Conservation (phyloP, 2,113 vertebrate species). For the Panthera leo region DNA sequence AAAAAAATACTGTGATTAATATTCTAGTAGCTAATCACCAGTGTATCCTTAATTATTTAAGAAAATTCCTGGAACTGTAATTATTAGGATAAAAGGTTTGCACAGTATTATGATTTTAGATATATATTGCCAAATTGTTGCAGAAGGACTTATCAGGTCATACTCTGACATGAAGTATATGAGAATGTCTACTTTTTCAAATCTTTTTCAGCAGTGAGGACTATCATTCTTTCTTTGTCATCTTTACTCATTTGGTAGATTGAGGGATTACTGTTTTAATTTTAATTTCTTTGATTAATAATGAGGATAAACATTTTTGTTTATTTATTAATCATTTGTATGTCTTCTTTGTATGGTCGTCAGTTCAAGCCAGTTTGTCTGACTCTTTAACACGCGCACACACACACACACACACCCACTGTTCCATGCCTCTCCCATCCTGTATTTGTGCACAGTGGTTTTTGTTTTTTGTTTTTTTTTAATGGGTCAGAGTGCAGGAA, state of each 20-base stretch:
- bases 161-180: background rate
- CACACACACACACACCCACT: background rate
- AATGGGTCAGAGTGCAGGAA: constrained; percentile 32
- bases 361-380: background rate
- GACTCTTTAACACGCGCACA: background rate
- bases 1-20: constrained; percentile 15
- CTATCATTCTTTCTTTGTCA: background rate
- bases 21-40: background rate
- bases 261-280: background rate
- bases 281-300: constrained; percentile 30
- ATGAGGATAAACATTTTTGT: background rate
- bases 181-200: background rate
- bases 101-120: constrained; percentile 1
- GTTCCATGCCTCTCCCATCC: constrained; percentile 43
- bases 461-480: background rate
- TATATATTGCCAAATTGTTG: background rate
- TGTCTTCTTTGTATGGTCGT: constrained; percentile 30
- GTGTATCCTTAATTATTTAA: background rate
- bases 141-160: background rate
- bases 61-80: background rate
- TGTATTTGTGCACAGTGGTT: constrained; percentile 40
- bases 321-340: constrained; percentile 18
- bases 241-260: background rate
- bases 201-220: background rate
- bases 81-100: background rate